Evolutionary conservation across 2,888 invertebrate species (phyloP), one percentile per base, ranked within the genome.

Genomic region (Ditylenchus weischeri): DNA sequence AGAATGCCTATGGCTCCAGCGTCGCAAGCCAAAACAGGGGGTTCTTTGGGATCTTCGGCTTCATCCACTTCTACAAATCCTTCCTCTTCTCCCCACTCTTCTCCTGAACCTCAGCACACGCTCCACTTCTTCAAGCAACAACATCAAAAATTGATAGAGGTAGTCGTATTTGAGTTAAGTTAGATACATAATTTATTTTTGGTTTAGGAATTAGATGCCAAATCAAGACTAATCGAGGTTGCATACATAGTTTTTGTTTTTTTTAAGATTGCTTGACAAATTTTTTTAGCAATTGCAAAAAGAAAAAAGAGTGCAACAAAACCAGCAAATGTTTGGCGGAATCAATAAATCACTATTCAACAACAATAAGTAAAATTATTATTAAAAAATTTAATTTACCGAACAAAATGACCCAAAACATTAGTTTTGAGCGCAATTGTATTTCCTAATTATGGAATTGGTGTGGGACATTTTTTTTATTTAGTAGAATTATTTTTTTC

Each of bases 101-200:
- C 62, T 1, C 62, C 62, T 29, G 62, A 62, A 19, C 62, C 62
- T 38, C 43, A 47, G 19, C 47, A 62, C 18, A 43, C 43, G 8
- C 36, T 62, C 48, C n/a, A 47, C 23, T 23, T 47, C n/a, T 47
- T 48, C 19, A 47, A 47, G 49, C 43, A 62, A 62, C 62, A 62
- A 48, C 62, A 62, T n/a, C 47, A 62, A 62, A 62, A 62, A 19
- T 47, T 62, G 7, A 23, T 62, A 47, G 47, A 62, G 48, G 62
- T 62, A 23, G n/a, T 19, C 10, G 54, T 23, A n/a, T n/a, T n/a
- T n/a, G n/a, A 50, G 21, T 50, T 54, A 13, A 13, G 21, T 54
- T 10, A 10, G n/a, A 15, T 10, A 18, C 13, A 2, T 54, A 4
- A 13, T 54, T 54, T 54, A 23, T 18, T 15, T 29, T 15, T 29